Evolutionary conservation across 2,797 vertebrate genomes (phyloP).

Genomic region (Lemur catta): DNA sequence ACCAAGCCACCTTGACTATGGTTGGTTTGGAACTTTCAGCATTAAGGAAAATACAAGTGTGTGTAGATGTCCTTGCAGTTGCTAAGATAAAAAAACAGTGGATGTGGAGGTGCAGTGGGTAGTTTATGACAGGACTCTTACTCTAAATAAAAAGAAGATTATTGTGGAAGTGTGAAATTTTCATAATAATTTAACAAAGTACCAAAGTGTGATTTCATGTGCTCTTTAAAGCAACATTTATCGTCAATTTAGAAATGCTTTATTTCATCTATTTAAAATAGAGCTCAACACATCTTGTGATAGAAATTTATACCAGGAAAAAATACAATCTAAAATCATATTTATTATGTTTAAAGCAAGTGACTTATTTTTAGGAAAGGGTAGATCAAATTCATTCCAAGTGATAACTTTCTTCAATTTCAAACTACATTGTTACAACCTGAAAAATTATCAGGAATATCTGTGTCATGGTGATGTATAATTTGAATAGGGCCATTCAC

Average conservation of each 20-base stretch:
- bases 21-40: background rate
- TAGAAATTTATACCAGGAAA: conserved; percentile 46
- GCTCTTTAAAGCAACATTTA: conserved; percentile 66
- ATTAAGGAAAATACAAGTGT: background rate
- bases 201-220: conserved; percentile 49
- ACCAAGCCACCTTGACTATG: background rate
- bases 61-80: background rate
- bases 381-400: conserved; percentile 9
- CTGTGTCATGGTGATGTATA: background rate
- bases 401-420: conserved; percentile 9
- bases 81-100: background rate
- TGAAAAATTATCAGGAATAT: background rate
- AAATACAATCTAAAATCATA: conserved; percentile 41
- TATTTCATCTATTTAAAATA: conserved; percentile 71
- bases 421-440: background rate
- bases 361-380: conserved; percentile 20
- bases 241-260: conserved; percentile 64
- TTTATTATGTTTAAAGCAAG: conserved; percentile 47
- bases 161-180: conserved; percentile 64
- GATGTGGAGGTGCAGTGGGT: background rate
- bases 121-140: conserved; percentile 31
- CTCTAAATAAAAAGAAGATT: conserved; percentile 55
- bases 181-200: conserved; percentile 71
- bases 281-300: conserved; percentile 44
- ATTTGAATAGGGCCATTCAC: background rate